Evolutionary conservation across 2,113 vertebrate genomes (phyloP), one percentile per base, ranked within the genome.

Genomic region (Solenodon paradoxus): DNA sequence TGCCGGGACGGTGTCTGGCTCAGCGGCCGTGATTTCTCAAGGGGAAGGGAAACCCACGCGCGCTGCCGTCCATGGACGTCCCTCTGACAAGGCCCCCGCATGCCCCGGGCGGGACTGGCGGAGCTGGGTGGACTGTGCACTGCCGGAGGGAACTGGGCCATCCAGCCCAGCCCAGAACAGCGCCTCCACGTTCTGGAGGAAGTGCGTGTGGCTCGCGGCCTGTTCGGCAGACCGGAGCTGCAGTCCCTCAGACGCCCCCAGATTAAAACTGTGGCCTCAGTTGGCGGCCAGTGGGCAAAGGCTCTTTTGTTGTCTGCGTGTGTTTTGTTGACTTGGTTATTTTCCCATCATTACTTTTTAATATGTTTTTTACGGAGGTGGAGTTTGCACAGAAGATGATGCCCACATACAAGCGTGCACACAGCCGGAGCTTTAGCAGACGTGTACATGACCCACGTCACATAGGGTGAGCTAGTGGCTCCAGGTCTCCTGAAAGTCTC

Each of bases 381-480:
- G 32, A 11, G 47, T 55, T 61, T 32, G 42, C 22, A 55, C 15
- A 2, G 16, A 57, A 59, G n/a, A 47, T 35, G 42, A 61, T 7
- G 49, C 59, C 59, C 30, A 28, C 0, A 57, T 38, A 24, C 47
- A 55, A 71, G 53, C 11, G 32, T 35, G 9, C 19, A 2, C n/a
- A n/a, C n/a, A n/a, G n/a, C n/a, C n/a, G n/a, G 15, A 5, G 7
- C 59, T 40, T n/a, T 86, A 49, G 35, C 49, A 57, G 19, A 0
- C 2, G 22, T 19, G 30, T 4, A 13, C 22, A 3, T 3, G 32
- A n/a, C n/a, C n/a, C 3, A 0, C 1, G 2, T 15, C 5, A 9
- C 22, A 3, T 0, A 9, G 45, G 15, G 11, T 19, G 10, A 30
- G 12, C 22, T 7, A 7, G 28, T 20, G 5, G 15, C 7, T 24